These are phyloP conservation scores for Tipula helvola DNA, from an alignment of 2,888 invertebrate genomes.

Conservation along the genomic window DNA sequence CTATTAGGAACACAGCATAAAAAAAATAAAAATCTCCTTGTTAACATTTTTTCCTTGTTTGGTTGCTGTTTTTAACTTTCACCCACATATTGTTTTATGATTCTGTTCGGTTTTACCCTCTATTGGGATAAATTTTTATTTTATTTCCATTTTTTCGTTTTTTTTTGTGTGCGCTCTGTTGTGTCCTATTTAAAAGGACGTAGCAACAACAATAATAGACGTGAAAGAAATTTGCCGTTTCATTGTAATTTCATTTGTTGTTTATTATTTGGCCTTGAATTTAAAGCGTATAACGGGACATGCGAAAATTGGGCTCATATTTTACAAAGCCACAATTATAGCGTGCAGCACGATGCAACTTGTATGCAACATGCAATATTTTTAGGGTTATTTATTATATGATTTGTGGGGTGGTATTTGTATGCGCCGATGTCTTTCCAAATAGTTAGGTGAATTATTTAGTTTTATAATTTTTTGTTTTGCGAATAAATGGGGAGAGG, in stretches of 20 bases:
- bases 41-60: slow-evolving; percentile 9
- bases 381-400: neutral
- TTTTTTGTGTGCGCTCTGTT: neutral
- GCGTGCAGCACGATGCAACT: neutral
- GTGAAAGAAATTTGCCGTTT: neutral
- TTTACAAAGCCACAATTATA: neutral
- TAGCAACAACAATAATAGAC: neutral
- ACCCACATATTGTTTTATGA: slow-evolving; percentile 9
- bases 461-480: neutral
- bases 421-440: neutral
- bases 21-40: neutral
- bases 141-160: neutral
- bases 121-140: slow-evolving; percentile 7
- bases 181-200: neutral
- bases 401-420: neutral
- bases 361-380: neutral
- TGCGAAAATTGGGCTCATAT: neutral
- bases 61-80: slow-evolving; percentile 7
- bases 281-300: neutral
- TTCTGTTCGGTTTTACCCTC: slow-evolving; percentile 8
- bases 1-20: neutral
- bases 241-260: neutral
- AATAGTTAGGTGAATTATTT: neutral
- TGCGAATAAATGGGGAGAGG: neutral
- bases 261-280: neutral